Evolutionary conservation across 2,113 vertebrate species (phyloP), one percentile per base, ranked within the genome.

Genomic region (Oxygymnocypris stewartii): DNA sequence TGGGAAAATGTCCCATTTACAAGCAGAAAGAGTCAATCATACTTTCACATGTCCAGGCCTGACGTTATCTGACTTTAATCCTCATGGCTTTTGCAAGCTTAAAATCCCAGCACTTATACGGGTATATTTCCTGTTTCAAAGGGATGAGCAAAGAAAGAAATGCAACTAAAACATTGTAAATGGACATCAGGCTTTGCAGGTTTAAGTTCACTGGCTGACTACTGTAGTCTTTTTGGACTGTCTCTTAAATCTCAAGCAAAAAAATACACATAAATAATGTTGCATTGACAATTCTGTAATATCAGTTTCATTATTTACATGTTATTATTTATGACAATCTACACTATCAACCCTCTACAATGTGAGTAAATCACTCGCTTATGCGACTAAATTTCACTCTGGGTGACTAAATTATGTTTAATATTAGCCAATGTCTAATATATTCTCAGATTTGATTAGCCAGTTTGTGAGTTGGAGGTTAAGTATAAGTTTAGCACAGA

Each of bases 31-130:
- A 23, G 57, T 44, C 25, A 57, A 47, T 37, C 51, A 65, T 84
- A 71, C 65, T 69, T 74, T 83, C 81, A 78, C 86, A 87, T 84
- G 73, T 69, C 49, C 49, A 65, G 86, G 74, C 47, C n/a, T 87
- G 80, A 40, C 57, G 80, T 49, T 84, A 42, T 86, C 77, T 61
- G 51, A 2, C 51, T 65, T 80, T 81, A 84, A 84, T 59, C 86
- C 74, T 49, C 9, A 37, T 81, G 73, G 74, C 44, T 78, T 69
- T 77, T 84, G 81, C 35, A 11, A 47, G 61, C 59, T 84, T 87
- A 85, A 77, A 85, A 77, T 49, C 31, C 16, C 71, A 78, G 73
- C 14, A 49, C 23, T 81, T 51, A 83, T 20, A 61, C 14, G 42
- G 51, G 31, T 37, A 80, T 12, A 85, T 37, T 63, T 67, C 67